Evolutionary conservation across 2,797 vertebrate genomes (phyloP).

Genomic region (Rhadinocentrus ornatus): DNA sequence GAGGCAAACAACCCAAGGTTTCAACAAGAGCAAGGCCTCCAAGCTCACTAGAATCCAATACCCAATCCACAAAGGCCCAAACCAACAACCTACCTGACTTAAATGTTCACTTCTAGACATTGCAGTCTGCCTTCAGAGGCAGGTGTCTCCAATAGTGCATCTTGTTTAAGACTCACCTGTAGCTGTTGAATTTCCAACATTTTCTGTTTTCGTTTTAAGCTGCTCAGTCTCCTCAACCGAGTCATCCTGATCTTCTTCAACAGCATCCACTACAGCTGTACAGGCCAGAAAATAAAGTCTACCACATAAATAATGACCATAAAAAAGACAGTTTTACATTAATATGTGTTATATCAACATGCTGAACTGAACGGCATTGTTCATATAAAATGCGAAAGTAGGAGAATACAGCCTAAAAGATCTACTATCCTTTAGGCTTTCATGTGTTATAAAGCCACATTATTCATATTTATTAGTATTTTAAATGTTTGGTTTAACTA

Average conservation of each 20-base stretch:
- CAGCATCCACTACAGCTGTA: conserved; percentile 12
- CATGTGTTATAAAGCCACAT: not conserved
- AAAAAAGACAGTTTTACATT: no score
- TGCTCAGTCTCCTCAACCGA: not conserved
- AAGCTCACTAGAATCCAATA: not conserved
- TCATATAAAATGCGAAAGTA: no score
- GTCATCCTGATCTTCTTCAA: conserved; percentile 24
- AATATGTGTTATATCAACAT: not conserved
- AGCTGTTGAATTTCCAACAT: conserved; percentile 72
- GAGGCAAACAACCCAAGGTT: not conserved
- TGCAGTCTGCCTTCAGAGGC: not conserved
- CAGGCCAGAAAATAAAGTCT: not conserved
- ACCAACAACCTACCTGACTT: not conserved
- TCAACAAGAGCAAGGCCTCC: not conserved
- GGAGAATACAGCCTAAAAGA: no score
- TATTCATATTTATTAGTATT: not conserved
- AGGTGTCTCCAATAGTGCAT: not conserved
- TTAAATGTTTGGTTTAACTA: not conserved
- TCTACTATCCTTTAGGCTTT: no score
- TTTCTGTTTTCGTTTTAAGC: conserved; percentile 10
- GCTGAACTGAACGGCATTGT: not conserved
- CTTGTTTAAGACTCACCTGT: conserved; percentile 64
- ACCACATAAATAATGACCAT: not conserved
- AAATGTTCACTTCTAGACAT: no score
- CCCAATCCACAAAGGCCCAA: not conserved